Evolutionary conservation across 2,888 invertebrate genomes (phyloP).

Genomic region (Mechanitis mazaeus): DNA sequence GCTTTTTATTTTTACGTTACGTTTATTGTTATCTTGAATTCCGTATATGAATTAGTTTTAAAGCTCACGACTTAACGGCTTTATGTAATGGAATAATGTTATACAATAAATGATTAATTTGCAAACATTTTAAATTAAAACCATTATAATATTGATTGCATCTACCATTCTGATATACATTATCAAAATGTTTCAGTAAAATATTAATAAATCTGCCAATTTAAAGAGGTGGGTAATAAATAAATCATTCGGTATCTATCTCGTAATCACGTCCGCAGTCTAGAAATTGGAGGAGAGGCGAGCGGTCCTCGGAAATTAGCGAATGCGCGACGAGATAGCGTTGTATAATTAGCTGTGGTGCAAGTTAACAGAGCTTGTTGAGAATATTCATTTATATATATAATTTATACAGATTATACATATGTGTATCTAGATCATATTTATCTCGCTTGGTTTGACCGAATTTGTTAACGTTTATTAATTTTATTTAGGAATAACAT

Average conservation of each 20-base stretch:
- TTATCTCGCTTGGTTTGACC: too few species aligned
- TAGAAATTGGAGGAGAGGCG: constrained; percentile 60
- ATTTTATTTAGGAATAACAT: too few species aligned
- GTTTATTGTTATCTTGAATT: too few species aligned
- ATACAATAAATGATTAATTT: too few species aligned
- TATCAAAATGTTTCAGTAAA: constrained; percentile 1
- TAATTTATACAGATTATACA: too few species aligned
- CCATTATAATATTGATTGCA: neutral
- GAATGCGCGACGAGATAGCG: constrained; percentile 68
- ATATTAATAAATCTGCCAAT: constrained; percentile 26
- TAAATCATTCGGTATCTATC: constrained; percentile 61
- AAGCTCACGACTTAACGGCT: too few species aligned
- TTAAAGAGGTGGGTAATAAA: constrained; percentile 42
- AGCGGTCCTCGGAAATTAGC: constrained; percentile 68
- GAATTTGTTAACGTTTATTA: too few species aligned
- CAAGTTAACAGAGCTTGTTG: constrained; percentile 34
- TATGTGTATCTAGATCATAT: too few species aligned
- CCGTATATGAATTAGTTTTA: too few species aligned
- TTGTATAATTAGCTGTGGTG: constrained; percentile 50
- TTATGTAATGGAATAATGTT: too few species aligned
- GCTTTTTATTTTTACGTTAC: too few species aligned
- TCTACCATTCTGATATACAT: neutral
- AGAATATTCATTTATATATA: neutral
- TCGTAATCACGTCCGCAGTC: constrained; percentile 59
- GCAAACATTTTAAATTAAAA: neutral